Evolutionary conservation across 2,113 vertebrate species (phyloP).

Genomic region (Psettodes erumei): DNA sequence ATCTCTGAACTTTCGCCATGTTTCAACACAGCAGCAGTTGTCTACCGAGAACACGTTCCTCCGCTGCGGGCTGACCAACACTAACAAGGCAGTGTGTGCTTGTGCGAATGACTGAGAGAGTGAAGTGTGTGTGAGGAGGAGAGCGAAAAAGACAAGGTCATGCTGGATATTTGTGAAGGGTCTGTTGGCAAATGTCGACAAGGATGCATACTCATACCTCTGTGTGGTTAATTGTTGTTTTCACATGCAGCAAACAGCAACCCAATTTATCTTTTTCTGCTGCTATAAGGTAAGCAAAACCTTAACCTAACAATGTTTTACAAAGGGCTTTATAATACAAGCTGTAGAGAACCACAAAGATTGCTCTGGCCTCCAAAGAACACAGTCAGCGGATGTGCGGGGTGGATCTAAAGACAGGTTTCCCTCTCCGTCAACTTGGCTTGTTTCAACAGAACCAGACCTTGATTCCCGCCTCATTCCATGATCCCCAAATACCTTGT

Average conservation of each 20-base stretch:
- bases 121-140: conserved; percentile 38
- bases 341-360: conserved; percentile 52
- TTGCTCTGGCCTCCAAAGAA: conserved; percentile 52
- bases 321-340: conserved; percentile 46
- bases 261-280: conserved; percentile 40
- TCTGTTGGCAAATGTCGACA: conserved; percentile 38
- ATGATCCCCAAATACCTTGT: neutral
- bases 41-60: conserved; percentile 39
- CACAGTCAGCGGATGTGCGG: conserved; percentile 51
- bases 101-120: conserved; percentile 40
- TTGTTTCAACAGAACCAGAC: conserved; percentile 26
- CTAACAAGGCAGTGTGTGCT: conserved; percentile 44
- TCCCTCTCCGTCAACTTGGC: conserved; percentile 35
- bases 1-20: conserved; percentile 41
- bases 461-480: conserved; percentile 26
- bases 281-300: conserved; percentile 27
- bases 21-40: conserved; percentile 47
- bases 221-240: conserved; percentile 61
- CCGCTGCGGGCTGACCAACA: conserved; percentile 39
- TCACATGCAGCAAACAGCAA: conserved; percentile 46
- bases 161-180: conserved; percentile 38
- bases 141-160: conserved; percentile 38
- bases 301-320: conserved; percentile 16
- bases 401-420: conserved; percentile 52
- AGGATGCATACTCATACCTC: conserved; percentile 28